Evolutionary conservation across 2,888 invertebrate species (phyloP).

Genomic region (Mesorhabditis sp.): DNA sequence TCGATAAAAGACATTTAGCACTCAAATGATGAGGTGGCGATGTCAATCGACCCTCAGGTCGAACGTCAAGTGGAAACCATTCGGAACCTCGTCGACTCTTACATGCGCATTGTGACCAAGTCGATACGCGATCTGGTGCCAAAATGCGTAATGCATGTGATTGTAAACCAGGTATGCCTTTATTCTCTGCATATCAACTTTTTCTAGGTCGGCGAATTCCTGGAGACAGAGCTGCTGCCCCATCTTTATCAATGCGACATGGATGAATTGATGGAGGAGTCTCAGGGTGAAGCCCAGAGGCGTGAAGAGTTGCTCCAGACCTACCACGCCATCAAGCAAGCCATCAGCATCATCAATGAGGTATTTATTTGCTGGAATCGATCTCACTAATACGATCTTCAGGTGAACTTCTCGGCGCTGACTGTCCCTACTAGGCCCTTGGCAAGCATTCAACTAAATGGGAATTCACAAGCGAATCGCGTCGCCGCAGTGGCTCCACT

Average conservation of each 20-base stretch:
- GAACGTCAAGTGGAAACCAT: constrained; percentile 80
- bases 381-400: constrained; percentile 77
- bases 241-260: constrained; percentile 94
- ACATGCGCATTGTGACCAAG: constrained; percentile 98
- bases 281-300: constrained; percentile 88
- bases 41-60: constrained; percentile 70
- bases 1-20: too few species aligned
- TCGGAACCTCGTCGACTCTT: constrained; percentile 95
- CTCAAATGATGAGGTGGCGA: constrained; percentile 27
- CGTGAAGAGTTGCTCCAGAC: constrained; percentile 96
- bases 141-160: constrained; percentile 95
- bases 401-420: constrained; percentile 93
- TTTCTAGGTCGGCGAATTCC: constrained; percentile 85
- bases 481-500: constrained; percentile 83
- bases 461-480: constrained; percentile 55
- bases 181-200: constrained; percentile 92
- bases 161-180: constrained; percentile 82
- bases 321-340: constrained; percentile 99
- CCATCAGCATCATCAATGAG: constrained; percentile 87
- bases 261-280: constrained; percentile 88
- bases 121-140: constrained; percentile 96
- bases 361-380: constrained; percentile 62
- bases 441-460: constrained; percentile 10
- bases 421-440: constrained; percentile 80
- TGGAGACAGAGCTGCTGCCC: constrained; percentile 89